phyloP scores from a whole-genome alignment of 2,888 invertebrate genomes.

The Ophonus ardosiacus region DNA sequence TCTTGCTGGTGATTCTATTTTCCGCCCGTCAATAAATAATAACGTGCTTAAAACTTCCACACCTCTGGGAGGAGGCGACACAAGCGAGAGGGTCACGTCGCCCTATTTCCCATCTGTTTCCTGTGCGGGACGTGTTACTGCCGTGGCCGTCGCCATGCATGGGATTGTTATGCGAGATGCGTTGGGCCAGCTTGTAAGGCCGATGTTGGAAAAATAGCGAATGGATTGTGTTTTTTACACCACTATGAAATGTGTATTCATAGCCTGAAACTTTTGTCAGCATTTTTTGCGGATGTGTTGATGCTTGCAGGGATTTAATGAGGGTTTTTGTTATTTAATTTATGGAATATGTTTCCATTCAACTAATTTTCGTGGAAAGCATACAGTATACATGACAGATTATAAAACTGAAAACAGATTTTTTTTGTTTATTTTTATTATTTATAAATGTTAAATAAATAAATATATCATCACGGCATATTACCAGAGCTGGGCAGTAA shows the following conservation, averaged over 20 bases:
- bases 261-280: not conserved
- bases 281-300: constrained; percentile 1
- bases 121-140: constrained; percentile 47
- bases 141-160: constrained; percentile 10
- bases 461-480: too few relatives aligned
- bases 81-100: constrained; percentile 33
- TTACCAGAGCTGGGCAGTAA: too few relatives aligned
- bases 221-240: constrained; percentile 5
- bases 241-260: constrained; percentile 14
- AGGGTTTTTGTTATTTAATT: not conserved
- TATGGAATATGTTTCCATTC: not conserved
- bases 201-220: not conserved
- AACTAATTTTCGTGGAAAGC: not conserved
- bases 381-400: not conserved
- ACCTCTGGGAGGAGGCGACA: constrained; percentile 38
- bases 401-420: not conserved
- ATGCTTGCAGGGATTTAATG: not conserved
- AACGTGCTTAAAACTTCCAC: constrained; percentile 62
- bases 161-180: constrained; percentile 26
- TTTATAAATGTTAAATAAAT: too few relatives aligned
- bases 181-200: constrained; percentile 2
- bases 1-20: constrained; percentile 59
- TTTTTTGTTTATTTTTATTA: too few relatives aligned
- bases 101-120: constrained; percentile 60
- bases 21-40: constrained; percentile 62